Conservation (phyloP, 2,888 invertebrate species). For the Parapristionchus giblindavisi region DNA sequence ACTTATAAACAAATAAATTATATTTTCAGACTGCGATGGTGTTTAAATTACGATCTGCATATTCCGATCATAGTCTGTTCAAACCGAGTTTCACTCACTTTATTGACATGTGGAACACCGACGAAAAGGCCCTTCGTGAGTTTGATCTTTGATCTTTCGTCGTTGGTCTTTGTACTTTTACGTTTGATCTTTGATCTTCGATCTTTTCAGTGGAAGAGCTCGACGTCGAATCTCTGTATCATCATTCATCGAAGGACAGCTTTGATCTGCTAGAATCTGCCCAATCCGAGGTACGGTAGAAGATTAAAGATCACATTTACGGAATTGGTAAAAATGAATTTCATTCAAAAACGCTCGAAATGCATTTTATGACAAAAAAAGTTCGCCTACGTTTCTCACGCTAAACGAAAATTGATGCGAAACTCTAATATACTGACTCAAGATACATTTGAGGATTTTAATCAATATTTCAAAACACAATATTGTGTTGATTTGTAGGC, state of each 20-base stretch:
- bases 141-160: neutral
- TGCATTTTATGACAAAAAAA: no score
- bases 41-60: neutral
- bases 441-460: no score
- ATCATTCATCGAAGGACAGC: neutral
- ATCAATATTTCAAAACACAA: neutral
- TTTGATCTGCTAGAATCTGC: no score
- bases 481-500: neutral
- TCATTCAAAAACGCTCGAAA: no score
- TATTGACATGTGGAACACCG: conserved; percentile 10
- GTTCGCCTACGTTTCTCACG: no score
- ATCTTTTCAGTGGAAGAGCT: neutral
- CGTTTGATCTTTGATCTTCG: neutral
- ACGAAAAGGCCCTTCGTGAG: neutral
- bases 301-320: no score
- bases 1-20: no score
- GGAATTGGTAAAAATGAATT: no score
- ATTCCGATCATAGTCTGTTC: conserved; percentile 26
- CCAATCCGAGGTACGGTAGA: no score
- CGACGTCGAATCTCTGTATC: neutral
- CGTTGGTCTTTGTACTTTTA: neutral
- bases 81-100: conserved; percentile 13
- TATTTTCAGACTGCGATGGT: conserved; percentile 4
- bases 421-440: no score
- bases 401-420: no score